phyloP scores from a whole-genome alignment of 2,113 vertebrate species.

The Phalacrocorax carbo region DNA sequence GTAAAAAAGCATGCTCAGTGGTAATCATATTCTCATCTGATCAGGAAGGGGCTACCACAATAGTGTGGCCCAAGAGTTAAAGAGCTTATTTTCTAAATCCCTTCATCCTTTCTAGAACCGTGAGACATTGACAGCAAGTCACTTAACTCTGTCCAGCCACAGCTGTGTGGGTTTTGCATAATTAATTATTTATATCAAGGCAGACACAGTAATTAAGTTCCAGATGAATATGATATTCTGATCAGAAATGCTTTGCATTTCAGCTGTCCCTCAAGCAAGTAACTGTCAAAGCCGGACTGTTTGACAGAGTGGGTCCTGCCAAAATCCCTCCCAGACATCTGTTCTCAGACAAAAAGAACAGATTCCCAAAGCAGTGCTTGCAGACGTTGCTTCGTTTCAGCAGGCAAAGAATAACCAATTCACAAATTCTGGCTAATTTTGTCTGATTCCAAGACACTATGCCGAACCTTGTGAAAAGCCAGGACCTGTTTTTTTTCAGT shows the following conservation, averaged over 20 bases:
- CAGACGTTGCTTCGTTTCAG: slow-evolving; percentile 52
- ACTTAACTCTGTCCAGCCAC: slow-evolving; percentile 93
- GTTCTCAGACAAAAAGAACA: slow-evolving; percentile 80
- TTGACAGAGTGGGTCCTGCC: slow-evolving; percentile 90
- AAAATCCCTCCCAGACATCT: slow-evolving; percentile 93
- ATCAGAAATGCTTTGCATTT: slow-evolving; percentile 96
- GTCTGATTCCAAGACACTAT: slow-evolving; percentile 48
- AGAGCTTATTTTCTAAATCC: slow-evolving; percentile 86
- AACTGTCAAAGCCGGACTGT: slow-evolving; percentile 92
- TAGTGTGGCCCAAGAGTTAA: slow-evolving; percentile 72
- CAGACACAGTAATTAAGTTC: slow-evolving; percentile 99
- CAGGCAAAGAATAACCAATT: slow-evolving; percentile 62
- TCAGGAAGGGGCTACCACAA: slow-evolving; percentile 66
- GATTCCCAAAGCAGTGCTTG: slow-evolving; percentile 56
- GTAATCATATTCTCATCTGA: slow-evolving; percentile 11
- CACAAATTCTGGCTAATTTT: slow-evolving; percentile 68
- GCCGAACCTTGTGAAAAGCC: slow-evolving; percentile 31
- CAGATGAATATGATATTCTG: slow-evolving; percentile 99
- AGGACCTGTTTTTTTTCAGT: neutral
- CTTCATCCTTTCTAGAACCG: slow-evolving; percentile 83
- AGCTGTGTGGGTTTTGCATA: slow-evolving; percentile 98
- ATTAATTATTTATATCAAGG: slow-evolving; percentile 99
- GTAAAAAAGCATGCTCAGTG: neutral
- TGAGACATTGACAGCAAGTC: slow-evolving; percentile 91
- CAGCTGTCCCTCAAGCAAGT: slow-evolving; percentile 92